Base-by-base conservation (phyloP, 2,888 invertebrate genomes). In the Eledona agricola region DNA sequence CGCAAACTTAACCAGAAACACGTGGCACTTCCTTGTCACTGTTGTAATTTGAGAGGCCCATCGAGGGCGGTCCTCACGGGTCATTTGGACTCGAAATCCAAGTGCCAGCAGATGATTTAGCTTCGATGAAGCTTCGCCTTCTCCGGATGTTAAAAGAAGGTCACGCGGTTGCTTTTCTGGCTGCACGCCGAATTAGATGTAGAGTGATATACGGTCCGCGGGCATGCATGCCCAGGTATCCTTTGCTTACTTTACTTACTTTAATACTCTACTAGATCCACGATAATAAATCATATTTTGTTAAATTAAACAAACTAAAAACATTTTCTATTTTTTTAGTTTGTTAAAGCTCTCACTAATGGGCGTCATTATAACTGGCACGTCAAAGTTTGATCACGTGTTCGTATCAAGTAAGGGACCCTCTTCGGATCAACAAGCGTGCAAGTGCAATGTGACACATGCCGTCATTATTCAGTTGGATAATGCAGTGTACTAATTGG, bases 381-480 rank as follows among this genome's bases (percentile, higher is more conserved):
- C 32, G 45, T 32, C 45, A 34, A 28, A 37, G 47, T 32, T 37
- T 37, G 28, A 47, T 38, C 49, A 50, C 49, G 49, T 50, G 49
- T 50, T 17, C 32, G 12, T 32, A 51, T 51, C 29, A n/a, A 45
- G 13, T 29, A n/a, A n/a, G 12, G 16, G 9, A 16, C 42, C 35
- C 42, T 56, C 59, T 60, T 57, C 60, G 63, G 65, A 68, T 70
- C 69, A 69, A 71, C 67, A 66, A 72, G 70, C 72, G 69, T 72
- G 71, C 73, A 74, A 73, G 73, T 74, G 71, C 71, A 72, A 72
- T 67, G 69, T 71, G 74, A 74, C 74, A 74, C 73, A 72, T 72
- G 73, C 72, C 72, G 71, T 73, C 74, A 73, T 75, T 74, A 75
- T 75, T 72, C 67, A 64, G 64, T 62, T 64, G 72, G 71, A 73